Evolutionary conservation across 2,888 invertebrate species (phyloP).

Genomic region (Boloria euphrosyne): DNA sequence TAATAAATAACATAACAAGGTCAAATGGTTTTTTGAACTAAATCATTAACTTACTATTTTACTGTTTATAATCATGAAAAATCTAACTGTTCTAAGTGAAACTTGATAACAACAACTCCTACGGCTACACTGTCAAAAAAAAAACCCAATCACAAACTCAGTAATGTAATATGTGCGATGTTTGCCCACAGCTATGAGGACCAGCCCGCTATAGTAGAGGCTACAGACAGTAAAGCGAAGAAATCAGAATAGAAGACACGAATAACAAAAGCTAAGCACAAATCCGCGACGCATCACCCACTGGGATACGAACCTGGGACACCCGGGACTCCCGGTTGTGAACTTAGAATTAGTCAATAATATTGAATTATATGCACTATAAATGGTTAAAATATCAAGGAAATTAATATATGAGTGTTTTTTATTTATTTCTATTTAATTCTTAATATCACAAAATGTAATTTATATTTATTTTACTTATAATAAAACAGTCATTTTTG

Average conservation of each 20-base stretch:
- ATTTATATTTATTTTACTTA: too few species aligned
- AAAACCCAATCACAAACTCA: too few species aligned
- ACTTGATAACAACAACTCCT: too few species aligned
- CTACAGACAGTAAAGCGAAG: constrained; percentile 57
- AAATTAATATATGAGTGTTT: background rate
- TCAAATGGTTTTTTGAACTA: too few species aligned
- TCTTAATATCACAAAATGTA: constrained; percentile 1
- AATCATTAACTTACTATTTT: too few species aligned
- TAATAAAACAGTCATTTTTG: too few species aligned
- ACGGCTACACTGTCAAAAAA: too few species aligned
- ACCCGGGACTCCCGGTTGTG: background rate
- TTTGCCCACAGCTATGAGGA: constrained; percentile 66
- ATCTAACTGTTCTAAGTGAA: too few species aligned
- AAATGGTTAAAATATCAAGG: background rate
- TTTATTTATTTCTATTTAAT: too few species aligned
- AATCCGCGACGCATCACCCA: constrained; percentile 40
- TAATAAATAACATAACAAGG: too few species aligned
- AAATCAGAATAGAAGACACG: constrained; percentile 63
- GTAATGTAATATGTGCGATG: too few species aligned
- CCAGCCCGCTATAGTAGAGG: constrained; percentile 60
- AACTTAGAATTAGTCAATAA: background rate
- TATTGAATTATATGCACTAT: constrained; percentile 16
- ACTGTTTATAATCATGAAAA: too few species aligned
- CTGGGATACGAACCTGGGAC: constrained; percentile 29
- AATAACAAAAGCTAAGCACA: constrained; percentile 40